Percentiles rank a stretch among this genome's conserved stretches.
Evolutionary conservation across 1,140 invertebrate species (phyloP).

Genomic region (Bombus fervidus): DNA sequence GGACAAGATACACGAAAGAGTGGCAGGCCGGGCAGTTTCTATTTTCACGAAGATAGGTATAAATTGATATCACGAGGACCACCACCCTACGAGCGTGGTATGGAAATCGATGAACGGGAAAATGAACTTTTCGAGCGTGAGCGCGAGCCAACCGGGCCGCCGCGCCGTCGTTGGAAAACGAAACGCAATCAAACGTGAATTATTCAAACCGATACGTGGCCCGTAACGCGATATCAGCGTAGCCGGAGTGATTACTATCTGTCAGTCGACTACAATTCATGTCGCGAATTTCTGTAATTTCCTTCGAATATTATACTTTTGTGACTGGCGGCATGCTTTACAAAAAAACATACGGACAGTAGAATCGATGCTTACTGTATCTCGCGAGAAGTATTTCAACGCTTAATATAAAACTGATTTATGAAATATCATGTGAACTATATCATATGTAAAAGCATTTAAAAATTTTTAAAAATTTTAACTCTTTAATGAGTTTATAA

Average conservation of each 20-base stretch:
- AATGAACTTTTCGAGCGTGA: constrained; percentile 53
- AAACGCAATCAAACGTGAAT: constrained; percentile 52
- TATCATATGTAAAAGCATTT: no score
- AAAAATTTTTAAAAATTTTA: no score
- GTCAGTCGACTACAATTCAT: neutral
- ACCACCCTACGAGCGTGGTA: neutral
- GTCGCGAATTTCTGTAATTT: neutral
- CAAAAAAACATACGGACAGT: neutral
- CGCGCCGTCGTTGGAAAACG: constrained; percentile 8
- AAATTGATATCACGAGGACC: constrained; percentile 38
- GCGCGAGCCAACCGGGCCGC: neutral
- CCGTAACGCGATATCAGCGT: constrained; percentile 14
- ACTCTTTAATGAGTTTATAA: no score
- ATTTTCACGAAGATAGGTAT: constrained; percentile 39
- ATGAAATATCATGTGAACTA: neutral
- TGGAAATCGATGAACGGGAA: constrained; percentile 47
- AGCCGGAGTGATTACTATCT: constrained; percentile 25
- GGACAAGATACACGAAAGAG: neutral
- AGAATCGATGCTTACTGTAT: neutral
- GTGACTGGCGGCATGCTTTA: neutral
- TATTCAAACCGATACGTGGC: constrained; percentile 35
- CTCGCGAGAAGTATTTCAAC: neutral
- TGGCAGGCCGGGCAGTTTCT: neutral
- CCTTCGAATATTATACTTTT: neutral
- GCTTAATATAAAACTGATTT: neutral